Percentiles rank a stretch among this genome's conserved stretches.
These are phyloP conservation scores for Tinea semifulvella DNA, from an alignment of 2,888 invertebrate species.

Conservation along the genomic window DNA sequence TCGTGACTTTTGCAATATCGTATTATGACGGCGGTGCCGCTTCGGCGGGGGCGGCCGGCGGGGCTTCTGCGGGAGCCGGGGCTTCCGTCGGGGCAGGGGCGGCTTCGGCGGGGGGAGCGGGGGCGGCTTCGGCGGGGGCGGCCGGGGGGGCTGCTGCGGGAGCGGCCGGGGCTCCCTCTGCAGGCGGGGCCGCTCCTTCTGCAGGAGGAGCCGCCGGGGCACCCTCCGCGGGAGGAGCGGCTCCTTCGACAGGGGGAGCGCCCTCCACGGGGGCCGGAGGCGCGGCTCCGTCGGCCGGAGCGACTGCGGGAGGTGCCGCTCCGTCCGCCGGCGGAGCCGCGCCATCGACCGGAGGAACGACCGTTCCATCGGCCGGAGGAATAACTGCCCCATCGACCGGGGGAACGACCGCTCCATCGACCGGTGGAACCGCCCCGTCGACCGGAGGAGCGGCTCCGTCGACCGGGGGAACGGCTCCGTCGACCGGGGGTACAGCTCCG, in stretches of 20 bases:
- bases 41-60: slow-evolving; percentile 14
- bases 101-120: slow-evolving; percentile 19
- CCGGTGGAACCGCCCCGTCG: slow-evolving; percentile 25
- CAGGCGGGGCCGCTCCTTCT: slow-evolving; percentile 26
- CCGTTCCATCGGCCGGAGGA: slow-evolving; percentile 30
- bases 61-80: slow-evolving; percentile 18
- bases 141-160: slow-evolving; percentile 23
- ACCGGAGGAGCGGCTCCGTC: slow-evolving; percentile 32
- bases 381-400: slow-evolving; percentile 25
- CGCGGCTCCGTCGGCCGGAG: slow-evolving; percentile 23
- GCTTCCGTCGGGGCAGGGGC: slow-evolving; percentile 17
- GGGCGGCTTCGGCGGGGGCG: slow-evolving; percentile 24
- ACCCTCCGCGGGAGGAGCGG: slow-evolving; percentile 23
- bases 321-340: slow-evolving; percentile 27
- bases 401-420: slow-evolving; percentile 24
- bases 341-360: slow-evolving; percentile 28
- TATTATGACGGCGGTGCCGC: slow-evolving; percentile 16
- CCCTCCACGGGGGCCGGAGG: slow-evolving; percentile 25
- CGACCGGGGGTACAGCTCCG: slow-evolving; percentile 25
- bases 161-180: slow-evolving; percentile 17
- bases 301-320: slow-evolving; percentile 25
- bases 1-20: background rate
- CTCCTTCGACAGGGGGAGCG: slow-evolving; percentile 24
- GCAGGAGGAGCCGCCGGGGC: slow-evolving; percentile 26
- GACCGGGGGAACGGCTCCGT: slow-evolving; percentile 27